Conservation (phyloP, 2,888 invertebrate genomes). For the Luffia ferchaultella region DNA sequence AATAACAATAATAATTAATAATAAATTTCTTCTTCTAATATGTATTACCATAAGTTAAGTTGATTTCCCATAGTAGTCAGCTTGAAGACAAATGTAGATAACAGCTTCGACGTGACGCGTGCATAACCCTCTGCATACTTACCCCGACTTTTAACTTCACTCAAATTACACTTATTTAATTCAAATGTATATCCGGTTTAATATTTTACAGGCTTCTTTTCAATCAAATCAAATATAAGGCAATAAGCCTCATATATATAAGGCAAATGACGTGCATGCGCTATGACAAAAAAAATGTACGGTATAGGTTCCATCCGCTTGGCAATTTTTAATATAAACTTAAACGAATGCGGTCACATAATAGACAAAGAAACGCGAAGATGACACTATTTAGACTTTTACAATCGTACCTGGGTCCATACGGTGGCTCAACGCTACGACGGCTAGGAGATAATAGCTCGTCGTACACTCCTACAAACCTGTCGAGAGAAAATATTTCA, state of each 20-base stretch:
- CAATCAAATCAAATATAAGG: no score
- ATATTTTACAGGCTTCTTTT: no score
- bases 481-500: conserved; percentile 19
- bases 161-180: neutral
- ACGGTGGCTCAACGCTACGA: conserved; percentile 56
- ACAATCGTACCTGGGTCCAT: conserved; percentile 63
- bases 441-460: conserved; percentile 59
- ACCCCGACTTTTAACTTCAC: neutral
- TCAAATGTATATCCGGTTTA: neutral
- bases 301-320: conserved; percentile 46
- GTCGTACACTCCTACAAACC: conserved; percentile 54
- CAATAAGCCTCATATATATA: no score
- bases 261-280: neutral
- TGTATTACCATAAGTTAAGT: no score
- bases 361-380: conserved; percentile 27
- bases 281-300: neutral
- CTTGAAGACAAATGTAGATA: neutral
- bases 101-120: neutral
- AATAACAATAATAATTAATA: no score
- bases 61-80: neutral
- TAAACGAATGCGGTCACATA: conserved; percentile 25
- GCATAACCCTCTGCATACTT: neutral
- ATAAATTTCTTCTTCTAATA: no score
- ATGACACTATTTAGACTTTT: conserved; percentile 49
- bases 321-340: conserved; percentile 35